These are phyloP conservation scores for Azorinus chamasolen DNA, from an alignment of 2,888 invertebrate species.

Conservation along the genomic window DNA sequence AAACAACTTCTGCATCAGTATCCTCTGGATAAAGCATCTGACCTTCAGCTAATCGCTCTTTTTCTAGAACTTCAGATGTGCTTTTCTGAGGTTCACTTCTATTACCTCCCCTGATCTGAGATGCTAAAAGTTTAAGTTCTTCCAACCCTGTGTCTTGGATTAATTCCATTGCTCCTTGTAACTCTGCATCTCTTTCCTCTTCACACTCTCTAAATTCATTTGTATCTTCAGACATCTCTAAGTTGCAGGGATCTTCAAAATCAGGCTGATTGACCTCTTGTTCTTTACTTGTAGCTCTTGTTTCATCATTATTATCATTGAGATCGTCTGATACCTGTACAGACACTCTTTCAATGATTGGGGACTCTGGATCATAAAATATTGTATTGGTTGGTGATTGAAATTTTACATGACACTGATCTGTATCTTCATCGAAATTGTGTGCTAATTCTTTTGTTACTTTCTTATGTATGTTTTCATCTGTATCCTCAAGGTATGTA, in stretches of 20 bases:
- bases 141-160: constrained; percentile 7
- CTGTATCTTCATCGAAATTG: background rate
- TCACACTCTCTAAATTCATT: background rate
- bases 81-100: no score
- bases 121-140: constrained; percentile 20
- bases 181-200: background rate
- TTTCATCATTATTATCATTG: constrained; percentile 46
- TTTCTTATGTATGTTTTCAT: no score
- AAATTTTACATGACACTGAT: constrained; percentile 52
- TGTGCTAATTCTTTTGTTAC: no score
- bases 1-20: constrained; percentile 19
- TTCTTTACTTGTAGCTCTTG: constrained; percentile 23
- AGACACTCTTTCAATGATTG: constrained; percentile 49
- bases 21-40: no score
- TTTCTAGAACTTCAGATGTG: no score
- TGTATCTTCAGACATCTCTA: constrained; percentile 44
- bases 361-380: constrained; percentile 62
- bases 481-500: no score
- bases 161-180: constrained; percentile 9
- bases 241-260: constrained; percentile 10
- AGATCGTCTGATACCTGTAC: constrained; percentile 46
- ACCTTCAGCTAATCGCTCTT: no score
- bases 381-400: constrained; percentile 53
- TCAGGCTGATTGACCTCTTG: constrained; percentile 10
- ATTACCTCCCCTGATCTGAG: constrained; percentile 18